Conservation (phyloP, 2,888 invertebrate genomes). For the Tipula helvola region DNA sequence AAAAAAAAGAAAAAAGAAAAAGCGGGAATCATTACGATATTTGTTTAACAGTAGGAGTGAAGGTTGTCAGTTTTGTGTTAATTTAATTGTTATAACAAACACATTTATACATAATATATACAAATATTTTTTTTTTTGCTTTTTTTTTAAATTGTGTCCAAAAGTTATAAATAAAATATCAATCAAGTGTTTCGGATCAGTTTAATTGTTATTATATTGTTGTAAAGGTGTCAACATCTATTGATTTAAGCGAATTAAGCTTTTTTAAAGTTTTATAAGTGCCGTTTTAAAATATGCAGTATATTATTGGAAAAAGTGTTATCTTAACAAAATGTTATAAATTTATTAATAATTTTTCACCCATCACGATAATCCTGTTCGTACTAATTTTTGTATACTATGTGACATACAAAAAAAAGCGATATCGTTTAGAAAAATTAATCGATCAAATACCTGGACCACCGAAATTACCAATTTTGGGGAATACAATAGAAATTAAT, state of each 20-base stretch:
- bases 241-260: background rate
- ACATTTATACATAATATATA: background rate
- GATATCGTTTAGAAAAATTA: conserved; percentile 35
- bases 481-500: conserved; percentile 45
- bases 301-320: conserved; percentile 21
- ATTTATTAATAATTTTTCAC: conserved; percentile 30
- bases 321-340: conserved; percentile 27
- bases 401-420: conserved; percentile 28
- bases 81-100: background rate
- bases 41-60: background rate
- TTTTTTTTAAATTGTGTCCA: background rate
- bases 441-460: conserved; percentile 47
- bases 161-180: background rate
- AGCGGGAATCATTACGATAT: background rate
- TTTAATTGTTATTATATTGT: background rate
- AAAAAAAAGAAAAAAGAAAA: background rate
- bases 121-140: background rate
- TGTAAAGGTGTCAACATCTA: background rate
- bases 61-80: background rate
- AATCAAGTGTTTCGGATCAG: background rate
- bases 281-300: background rate
- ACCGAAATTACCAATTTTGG: conserved; percentile 43
- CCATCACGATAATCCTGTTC: conserved; percentile 27
- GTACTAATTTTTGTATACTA: conserved; percentile 24
- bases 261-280: background rate